Percentiles rank a stretch among this genome's conserved stretches.
Conservation (phyloP, 2,113 vertebrate species). For the Athene noctua region DNA sequence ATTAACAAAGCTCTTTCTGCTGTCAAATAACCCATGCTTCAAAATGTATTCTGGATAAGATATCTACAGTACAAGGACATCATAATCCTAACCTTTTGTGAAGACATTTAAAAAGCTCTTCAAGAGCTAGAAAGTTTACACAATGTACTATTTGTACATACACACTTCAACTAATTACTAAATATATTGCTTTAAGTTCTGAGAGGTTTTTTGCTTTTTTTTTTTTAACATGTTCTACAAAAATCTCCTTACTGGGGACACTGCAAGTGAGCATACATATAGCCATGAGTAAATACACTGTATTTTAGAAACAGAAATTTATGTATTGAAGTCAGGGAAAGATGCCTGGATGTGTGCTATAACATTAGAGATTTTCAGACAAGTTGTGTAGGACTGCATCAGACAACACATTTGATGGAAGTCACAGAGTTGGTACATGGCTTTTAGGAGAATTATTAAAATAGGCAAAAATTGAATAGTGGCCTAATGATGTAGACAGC, state of each 20-base stretch:
- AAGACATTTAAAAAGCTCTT: not conserved
- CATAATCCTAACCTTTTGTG: not conserved
- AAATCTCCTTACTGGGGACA: not conserved
- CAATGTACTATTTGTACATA: not conserved
- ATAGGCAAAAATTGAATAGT: not conserved
- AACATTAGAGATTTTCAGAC: not conserved
- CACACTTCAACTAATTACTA: not conserved
- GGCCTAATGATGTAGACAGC: not conserved
- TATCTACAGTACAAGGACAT: not conserved
- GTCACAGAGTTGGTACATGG: not conserved
- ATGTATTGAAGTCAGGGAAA: not conserved
- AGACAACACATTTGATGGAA: not conserved
- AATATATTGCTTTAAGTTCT: not conserved
- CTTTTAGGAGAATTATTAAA: not conserved
- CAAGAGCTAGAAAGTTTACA: not conserved
- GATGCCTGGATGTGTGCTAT: not conserved
- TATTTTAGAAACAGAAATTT: not conserved
- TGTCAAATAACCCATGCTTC: not conserved
- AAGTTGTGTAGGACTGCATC: not conserved
- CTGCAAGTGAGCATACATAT: not conserved
- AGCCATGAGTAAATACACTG: not conserved
- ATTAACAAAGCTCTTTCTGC: not conserved
- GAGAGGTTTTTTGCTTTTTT: not conserved
- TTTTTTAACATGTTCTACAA: not conserved
- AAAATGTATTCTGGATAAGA: not conserved